Evolutionary conservation across 2,113 vertebrate species (phyloP), one percentile per base, ranked within the genome.

Genomic region (Colinus virginianus): DNA sequence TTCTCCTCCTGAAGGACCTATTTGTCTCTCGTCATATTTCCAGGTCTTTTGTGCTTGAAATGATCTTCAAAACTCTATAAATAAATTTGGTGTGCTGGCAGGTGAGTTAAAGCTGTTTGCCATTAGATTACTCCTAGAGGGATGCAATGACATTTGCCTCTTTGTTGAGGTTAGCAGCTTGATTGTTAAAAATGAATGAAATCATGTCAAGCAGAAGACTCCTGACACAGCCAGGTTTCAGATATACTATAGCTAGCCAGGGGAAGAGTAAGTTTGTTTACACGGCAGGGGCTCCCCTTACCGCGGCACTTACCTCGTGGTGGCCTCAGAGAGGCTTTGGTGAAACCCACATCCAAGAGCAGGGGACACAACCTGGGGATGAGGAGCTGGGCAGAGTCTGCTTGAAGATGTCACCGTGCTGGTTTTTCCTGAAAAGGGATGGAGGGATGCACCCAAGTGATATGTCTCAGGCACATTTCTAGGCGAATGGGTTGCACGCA

Each of bases 311-410:
- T 92, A 91, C 96, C 82, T 95, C 14, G 36, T 11, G 0, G 0
- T 42, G 59, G 15, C 22, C 14, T 78, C 87, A 71, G 79, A 58
- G 84, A 8, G 36, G 71, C 48, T 78, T 6, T 22, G 42, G 32
- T 22, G 82, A 46, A 38, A 80, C 4, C 34, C 43, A 61, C 23
- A 0, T 66, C 28, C 0, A 1, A 38, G 78, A 76, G 4, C 0
- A 0, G 40, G 51, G 0, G 2, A 8, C 25, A 2, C 18, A 11
- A 3, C 55, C 17, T 7, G 26, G 36, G 66, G 51, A 13, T 16
- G 69, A 70, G 46, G 78, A 92, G 43, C 22, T 36, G 13, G 43
- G 55, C 58, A 1, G 7, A 88, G 45, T n/a, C 56, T 49, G 36
- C 5, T 12, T 1, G 15, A 18, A 82, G 88, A 9, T 1, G 88